Percentiles rank a stretch among this genome's conserved stretches.
phyloP scores from a whole-genome alignment of 2,797 vertebrate species.

The Scyliorhinus canicula region DNA sequence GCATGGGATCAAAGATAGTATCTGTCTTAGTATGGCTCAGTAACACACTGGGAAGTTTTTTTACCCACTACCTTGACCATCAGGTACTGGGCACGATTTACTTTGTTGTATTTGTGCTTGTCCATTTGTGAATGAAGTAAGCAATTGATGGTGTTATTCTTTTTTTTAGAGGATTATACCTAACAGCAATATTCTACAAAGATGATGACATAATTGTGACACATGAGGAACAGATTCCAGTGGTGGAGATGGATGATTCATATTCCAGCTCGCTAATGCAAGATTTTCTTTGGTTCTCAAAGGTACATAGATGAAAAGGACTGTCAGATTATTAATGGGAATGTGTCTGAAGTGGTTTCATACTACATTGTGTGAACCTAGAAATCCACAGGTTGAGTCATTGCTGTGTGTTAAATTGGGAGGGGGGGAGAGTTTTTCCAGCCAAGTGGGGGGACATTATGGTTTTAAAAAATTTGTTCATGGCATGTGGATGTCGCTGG shows the following conservation, averaged over 20 bases:
- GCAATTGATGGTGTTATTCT: not conserved
- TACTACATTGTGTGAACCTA: not conserved
- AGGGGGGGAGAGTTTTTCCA: no score
- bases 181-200: conserved; percentile 77
- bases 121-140: not conserved
- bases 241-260: conserved; percentile 81
- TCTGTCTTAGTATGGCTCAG: not conserved
- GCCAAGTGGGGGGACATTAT: not conserved
- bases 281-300: conserved; percentile 87
- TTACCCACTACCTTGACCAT: not conserved
- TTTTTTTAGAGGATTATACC: conserved; percentile 68
- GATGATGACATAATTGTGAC: conserved; percentile 81
- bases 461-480: no score
- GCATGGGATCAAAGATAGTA: not conserved
- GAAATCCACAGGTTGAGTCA: not conserved
- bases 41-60: not conserved
- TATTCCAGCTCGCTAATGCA: conserved; percentile 79
- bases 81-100: not conserved
- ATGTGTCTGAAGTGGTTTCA: not conserved
- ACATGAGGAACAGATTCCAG: conserved; percentile 81
- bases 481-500: no score
- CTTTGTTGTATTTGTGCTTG: not conserved
- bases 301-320: conserved; percentile 57
- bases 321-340: not conserved
- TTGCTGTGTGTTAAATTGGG: not conserved